A percentile compares a stretch with the other conserved stretches of the same genome.
phyloP scores from a whole-genome alignment of 2,888 invertebrate genomes.

The Caenorhabditis virilis region DNA sequence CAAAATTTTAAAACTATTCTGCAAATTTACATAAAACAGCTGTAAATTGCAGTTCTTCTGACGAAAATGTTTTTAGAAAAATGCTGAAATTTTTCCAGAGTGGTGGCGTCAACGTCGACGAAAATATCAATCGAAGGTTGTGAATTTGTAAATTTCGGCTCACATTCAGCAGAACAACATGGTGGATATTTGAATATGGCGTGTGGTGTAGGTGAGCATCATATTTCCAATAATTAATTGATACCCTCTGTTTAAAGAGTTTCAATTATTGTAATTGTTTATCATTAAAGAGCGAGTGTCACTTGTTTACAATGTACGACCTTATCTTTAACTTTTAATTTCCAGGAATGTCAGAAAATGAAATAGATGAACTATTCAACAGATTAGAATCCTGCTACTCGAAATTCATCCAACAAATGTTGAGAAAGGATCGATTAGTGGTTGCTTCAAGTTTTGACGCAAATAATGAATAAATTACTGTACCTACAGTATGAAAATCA shows the following conservation, averaged over 20 bases:
- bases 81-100: slow-evolving; percentile 28
- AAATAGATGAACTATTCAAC: slow-evolving; percentile 52
- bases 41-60: too few species aligned
- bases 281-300: background rate
- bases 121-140: slow-evolving; percentile 43
- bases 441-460: slow-evolving; percentile 13
- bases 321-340: too few species aligned
- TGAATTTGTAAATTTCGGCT: slow-evolving; percentile 57
- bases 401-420: slow-evolving; percentile 27
- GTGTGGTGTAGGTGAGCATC: slow-evolving; percentile 48
- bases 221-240: background rate
- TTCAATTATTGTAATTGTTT: background rate
- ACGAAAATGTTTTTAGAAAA: too few species aligned
- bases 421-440: slow-evolving; percentile 8
- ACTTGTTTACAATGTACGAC: too few species aligned
- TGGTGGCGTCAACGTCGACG: slow-evolving; percentile 39
- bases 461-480: slow-evolving; percentile 20
- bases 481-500: background rate
- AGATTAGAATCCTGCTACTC: slow-evolving; percentile 43
- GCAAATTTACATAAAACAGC: too few species aligned
- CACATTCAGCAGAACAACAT: slow-evolving; percentile 52
- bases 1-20: too few species aligned
- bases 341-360: slow-evolving; percentile 50
- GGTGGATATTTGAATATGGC: slow-evolving; percentile 60
- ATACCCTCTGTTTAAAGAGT: background rate